Evolutionary conservation across 1,140 invertebrate genomes (phyloP), one percentile per base, ranked within the genome.

Genomic region (Ectropis grisescens): DNA sequence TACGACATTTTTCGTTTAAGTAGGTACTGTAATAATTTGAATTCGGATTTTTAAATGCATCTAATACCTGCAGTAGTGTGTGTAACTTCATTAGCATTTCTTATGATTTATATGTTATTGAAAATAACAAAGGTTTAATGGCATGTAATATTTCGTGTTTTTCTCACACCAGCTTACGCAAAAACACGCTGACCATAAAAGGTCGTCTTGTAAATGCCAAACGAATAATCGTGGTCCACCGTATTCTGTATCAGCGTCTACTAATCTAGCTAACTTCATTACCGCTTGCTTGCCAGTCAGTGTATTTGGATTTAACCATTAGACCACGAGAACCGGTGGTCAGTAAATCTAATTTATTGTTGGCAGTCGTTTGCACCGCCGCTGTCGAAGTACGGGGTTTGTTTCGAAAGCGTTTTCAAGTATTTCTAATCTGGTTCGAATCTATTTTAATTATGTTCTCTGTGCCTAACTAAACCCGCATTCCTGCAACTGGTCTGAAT

Each of bases 371-470:
- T 35, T 43, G 30, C 26, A 31, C 8, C 13, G 15, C 28, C 19
- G 1, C 27, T 33, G 34, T 13, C 35, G 16, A 8, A 43, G 33
- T 44, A 41, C 35, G 23, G 23, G 27, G 11, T 33, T 43, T 15
- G 41, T 61, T 68, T 58, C 53, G 49, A 58, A 64, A 64, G 25
- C 33, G 38, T 28, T 48, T 46, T 35, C 37, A 58, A 51, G 48
- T 55, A 53, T 59, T 59, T 59, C 43, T 59, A 56, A 57, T 57
- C 47, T 54, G 49, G 51, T 56, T 58, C 47, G 46, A 54, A 65
- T 60, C 46, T 62, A 67, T 58, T 64, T 64, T 59, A 68, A 75
- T 70, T 75, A 68, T 41, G 38, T 41, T 46, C 54, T 62, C 42
- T 37, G 48, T 58, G 29, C 47, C 47, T 43, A 49, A 44, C n/a